Conservation (phyloP, 2,113 vertebrate genomes). For the Hyla sarda region DNA sequence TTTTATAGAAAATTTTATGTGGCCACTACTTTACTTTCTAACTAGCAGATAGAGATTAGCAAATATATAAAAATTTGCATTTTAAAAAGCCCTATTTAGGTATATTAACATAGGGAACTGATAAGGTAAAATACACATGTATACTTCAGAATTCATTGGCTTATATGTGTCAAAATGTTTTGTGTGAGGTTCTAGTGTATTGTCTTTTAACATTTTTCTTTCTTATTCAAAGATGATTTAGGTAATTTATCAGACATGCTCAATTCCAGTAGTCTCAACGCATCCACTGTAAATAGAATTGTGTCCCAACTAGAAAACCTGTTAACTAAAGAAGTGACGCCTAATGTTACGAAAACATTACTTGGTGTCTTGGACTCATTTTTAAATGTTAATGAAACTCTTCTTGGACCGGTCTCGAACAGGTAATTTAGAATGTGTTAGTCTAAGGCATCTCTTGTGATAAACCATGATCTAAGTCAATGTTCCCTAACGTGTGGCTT, state of each 20-base stretch:
- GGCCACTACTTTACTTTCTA: no score
- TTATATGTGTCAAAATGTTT: background rate
- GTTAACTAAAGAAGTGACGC: conserved; percentile 71
- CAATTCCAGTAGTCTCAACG: conserved; percentile 60
- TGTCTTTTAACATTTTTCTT: background rate
- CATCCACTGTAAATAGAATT: conserved; percentile 73
- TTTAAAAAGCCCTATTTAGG: no score
- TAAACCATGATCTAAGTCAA: background rate
- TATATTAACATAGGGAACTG: no score
- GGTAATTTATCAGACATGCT: background rate
- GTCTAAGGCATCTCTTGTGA: background rate
- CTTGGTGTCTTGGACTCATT: conserved; percentile 78
- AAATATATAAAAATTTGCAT: no score
- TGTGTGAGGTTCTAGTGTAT: background rate
- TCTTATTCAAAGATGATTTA: background rate
- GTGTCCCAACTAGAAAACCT: conserved; percentile 78
- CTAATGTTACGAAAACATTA: conserved; percentile 68
- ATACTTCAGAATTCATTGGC: no score
- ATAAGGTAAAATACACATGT: no score
- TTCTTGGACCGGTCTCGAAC: conserved; percentile 76
- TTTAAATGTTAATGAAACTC: conserved; percentile 69
- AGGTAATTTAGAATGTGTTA: conserved; percentile 72
- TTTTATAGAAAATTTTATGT: no score
- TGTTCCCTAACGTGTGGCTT: background rate
- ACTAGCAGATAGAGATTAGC: no score